Percentiles rank a stretch among this genome's conserved stretches.
phyloP scores from a whole-genome alignment of 2,113 vertebrate genomes.

The Colossoma macropomum region DNA sequence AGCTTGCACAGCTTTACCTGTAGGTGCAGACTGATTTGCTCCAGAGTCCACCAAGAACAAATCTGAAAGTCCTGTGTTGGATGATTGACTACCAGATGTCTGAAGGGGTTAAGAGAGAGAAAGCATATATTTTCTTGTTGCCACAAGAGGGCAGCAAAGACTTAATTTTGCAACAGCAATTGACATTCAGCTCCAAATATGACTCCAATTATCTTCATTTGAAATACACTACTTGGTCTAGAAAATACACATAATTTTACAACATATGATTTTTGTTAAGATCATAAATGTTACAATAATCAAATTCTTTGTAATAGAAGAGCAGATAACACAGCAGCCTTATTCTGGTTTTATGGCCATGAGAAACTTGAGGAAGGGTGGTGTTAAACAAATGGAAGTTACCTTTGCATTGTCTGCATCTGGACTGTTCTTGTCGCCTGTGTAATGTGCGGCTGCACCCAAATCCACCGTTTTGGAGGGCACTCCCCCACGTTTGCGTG shows the following conservation, averaged over 20 bases:
- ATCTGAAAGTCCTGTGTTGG: constrained; percentile 85
- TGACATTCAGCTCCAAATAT: not conserved
- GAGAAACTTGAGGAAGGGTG: too few species aligned
- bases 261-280: too few species aligned
- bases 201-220: not conserved
- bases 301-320: too few species aligned
- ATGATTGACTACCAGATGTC: constrained; percentile 79
- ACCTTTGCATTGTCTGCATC: constrained; percentile 76
- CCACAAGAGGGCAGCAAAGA: constrained; percentile 52
- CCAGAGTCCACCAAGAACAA: constrained; percentile 85
- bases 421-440: constrained; percentile 87
- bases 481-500: constrained; percentile 89
- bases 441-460: constrained; percentile 96
- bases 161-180: not conserved
- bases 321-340: too few species aligned
- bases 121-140: too few species aligned
- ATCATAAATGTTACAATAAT: too few species aligned
- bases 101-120: constrained; percentile 51
- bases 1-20: constrained; percentile 71
- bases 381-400: not conserved
- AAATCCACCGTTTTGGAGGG: constrained; percentile 94
- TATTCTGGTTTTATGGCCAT: too few species aligned
- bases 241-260: not conserved
- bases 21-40: constrained; percentile 65
- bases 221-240: not conserved